These are phyloP conservation scores for Thereuonema tuberculata DNA, from an alignment of 1,140 invertebrate genomes.

Conservation along the genomic window DNA sequence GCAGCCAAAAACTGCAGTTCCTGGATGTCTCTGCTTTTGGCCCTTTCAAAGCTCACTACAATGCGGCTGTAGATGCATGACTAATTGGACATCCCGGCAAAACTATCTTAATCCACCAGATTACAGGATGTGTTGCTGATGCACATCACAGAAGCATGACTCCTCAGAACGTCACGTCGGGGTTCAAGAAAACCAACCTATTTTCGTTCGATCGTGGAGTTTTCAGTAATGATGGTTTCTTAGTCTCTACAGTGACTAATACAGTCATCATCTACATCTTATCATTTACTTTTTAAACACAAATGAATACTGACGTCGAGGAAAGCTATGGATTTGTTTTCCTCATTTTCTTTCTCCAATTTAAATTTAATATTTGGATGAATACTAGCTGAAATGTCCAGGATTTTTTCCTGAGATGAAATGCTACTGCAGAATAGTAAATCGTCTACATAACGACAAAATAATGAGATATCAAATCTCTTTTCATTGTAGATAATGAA, in stretches of 20 bases:
- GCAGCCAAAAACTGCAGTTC: conserved; percentile 21
- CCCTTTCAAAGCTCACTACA: conserved; percentile 18
- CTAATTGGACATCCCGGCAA: background rate
- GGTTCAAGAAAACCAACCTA: background rate
- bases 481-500: too few relatives aligned
- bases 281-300: too few relatives aligned
- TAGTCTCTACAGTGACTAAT: background rate
- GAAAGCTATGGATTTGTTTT: too few relatives aligned
- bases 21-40: conserved; percentile 20
- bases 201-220: background rate
- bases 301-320: too few relatives aligned
- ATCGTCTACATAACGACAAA: too few relatives aligned
- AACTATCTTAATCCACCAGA: background rate
- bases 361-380: too few relatives aligned
- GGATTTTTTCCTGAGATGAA: too few relatives aligned
- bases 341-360: too few relatives aligned
- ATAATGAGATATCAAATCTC: too few relatives aligned
- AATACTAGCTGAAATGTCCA: too few relatives aligned
- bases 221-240: background rate
- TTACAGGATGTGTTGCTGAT: background rate
- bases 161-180: background rate
- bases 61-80: conserved; percentile 5
- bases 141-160: background rate
- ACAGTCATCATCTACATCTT: too few relatives aligned
- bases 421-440: too few relatives aligned